Percentiles rank a stretch among this genome's conserved stretches.
These are phyloP conservation scores for Hylaeus volcanicus DNA, from an alignment of 1,140 invertebrate species.

Conservation along the genomic window DNA sequence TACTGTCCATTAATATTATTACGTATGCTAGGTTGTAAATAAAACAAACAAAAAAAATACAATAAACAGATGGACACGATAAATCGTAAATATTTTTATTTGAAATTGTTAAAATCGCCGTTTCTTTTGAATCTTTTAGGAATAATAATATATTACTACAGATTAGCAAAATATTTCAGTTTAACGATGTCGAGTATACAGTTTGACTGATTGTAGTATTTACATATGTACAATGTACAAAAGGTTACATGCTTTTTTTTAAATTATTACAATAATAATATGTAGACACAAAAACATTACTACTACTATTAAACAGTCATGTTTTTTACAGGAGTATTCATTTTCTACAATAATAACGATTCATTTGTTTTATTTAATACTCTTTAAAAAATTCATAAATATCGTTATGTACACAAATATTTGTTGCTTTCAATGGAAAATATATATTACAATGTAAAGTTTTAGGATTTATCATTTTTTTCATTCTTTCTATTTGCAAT, in stretches of 20 bases:
- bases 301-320: background rate
- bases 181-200: background rate
- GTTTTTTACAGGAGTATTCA: background rate
- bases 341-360: background rate
- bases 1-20: constrained; percentile 73
- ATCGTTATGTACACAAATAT: background rate
- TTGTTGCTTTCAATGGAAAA: background rate
- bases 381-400: background rate
- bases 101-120: background rate
- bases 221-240: background rate
- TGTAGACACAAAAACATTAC: background rate
- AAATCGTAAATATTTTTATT: constrained; percentile 51
- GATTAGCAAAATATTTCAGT: background rate
- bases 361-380: constrained; percentile 1
- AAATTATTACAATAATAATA: background rate
- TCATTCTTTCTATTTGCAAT: constrained; percentile 31
- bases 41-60: constrained; percentile 49
- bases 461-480: background rate
- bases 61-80: constrained; percentile 59
- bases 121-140: background rate
- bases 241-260: background rate
- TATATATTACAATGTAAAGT: background rate
- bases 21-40: constrained; percentile 75
- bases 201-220: constrained; percentile 7
- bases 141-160: background rate